Evolutionary conservation across 2,797 vertebrate genomes (phyloP), one percentile per base, ranked within the genome.

Genomic region (Atherinosoma microstoma): DNA sequence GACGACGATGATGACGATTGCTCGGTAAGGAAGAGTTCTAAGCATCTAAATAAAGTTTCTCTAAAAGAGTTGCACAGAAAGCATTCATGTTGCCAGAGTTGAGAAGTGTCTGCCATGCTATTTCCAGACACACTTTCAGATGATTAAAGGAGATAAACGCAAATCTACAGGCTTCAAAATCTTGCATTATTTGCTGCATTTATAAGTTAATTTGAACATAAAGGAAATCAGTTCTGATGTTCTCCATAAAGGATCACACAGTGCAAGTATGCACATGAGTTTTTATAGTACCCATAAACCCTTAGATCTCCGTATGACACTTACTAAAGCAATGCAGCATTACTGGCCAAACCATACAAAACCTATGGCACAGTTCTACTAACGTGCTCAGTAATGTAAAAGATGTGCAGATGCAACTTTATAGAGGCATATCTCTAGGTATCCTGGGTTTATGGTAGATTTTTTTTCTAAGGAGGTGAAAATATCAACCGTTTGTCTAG

Each of bases 1-100:
- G 94, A 95, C 0, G 95, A 95, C 0, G 95, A 95, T 0, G 94
- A 95, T 2, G 95, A 95, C 4, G 97, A 98, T 59, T 95, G 94
- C 58, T 96, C 96, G 94, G 98, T 99, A 66, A 93, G 92, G 35
- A 74, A 24, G 20, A 13, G 12, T 3, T 56, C 20, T n/a, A 49
- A n/a, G 3, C 45, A 9, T 49, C 8, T n/a, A 22, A 18, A 45
- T 45, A 45, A 49, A 49, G 45, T 49, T 49, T 42, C 40, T 42
- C 16, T 18, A 6, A 2, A 22, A 10, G 20, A 10, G 20, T 49
- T 10, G 20, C n/a, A 49, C 20, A 8, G 20, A 7, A 49, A 49
- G 45, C n/a, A 10, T 49, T 8, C 7, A 7, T n/a, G 45, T 22
- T 49, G 45, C 20, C 20, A n/a, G 20, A n/a, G 20, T 49, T n/a